Evolutionary conservation across 2,113 vertebrate species (phyloP).

Genomic region (Clarias macrocephalus): DNA sequence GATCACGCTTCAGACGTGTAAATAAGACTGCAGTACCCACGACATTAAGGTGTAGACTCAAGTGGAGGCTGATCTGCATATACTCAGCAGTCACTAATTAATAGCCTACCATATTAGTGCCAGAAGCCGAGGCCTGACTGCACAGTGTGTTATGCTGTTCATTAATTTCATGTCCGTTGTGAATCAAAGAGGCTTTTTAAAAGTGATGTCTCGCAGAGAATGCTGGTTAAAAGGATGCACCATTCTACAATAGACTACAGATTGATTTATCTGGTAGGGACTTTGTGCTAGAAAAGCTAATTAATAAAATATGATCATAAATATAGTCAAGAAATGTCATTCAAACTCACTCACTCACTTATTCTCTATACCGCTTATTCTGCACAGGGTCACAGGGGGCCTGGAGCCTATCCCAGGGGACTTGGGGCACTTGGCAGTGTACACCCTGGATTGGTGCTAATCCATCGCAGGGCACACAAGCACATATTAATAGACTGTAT

Average conservation of each 20-base stretch:
- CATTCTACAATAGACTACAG: not conserved
- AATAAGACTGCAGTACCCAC: slow-evolving; percentile 32
- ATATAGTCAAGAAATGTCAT: not conserved
- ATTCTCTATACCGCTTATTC: too few species aligned
- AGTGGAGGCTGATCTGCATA: not conserved
- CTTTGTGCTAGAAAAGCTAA: not conserved
- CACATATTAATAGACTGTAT: too few species aligned
- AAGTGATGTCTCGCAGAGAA: not conserved
- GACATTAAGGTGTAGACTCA: slow-evolving; percentile 14
- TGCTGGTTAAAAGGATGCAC: not conserved
- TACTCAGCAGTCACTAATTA: slow-evolving; percentile 9
- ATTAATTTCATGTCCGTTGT: not conserved
- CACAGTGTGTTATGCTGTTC: not conserved
- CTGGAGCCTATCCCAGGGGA: too few species aligned
- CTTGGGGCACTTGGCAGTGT: too few species aligned
- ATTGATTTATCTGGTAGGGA: not conserved
- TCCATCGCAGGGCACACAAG: too few species aligned
- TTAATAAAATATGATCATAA: not conserved
- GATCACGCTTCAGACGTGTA: slow-evolving; percentile 25
- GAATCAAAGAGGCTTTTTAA: too few species aligned
- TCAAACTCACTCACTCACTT: not conserved
- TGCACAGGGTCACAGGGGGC: too few species aligned
- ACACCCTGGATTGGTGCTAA: too few species aligned
- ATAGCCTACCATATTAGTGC: not conserved
- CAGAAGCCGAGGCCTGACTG: not conserved